Evolutionary conservation across 2,113 vertebrate genomes (phyloP).

Genomic region (Syngnathus floridae): DNA sequence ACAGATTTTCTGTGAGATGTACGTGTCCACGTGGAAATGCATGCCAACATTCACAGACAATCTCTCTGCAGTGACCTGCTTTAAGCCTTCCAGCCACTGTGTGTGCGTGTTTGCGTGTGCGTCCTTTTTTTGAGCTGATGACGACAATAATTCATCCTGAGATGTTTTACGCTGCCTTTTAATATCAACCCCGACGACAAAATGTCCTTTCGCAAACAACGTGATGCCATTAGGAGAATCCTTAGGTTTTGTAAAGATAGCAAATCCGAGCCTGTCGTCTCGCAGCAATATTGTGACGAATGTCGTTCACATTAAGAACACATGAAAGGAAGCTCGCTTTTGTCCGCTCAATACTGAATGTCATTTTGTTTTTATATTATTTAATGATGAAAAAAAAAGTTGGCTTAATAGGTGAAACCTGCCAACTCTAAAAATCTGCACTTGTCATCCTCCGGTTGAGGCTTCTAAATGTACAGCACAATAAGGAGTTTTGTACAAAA

Average conservation of each 20-base stretch:
- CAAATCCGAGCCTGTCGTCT: slow-evolving; percentile 19
- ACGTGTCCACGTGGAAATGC: slow-evolving; percentile 17
- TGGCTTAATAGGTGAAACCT: slow-evolving; percentile 1
- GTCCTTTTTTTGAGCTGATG: slow-evolving; percentile 6
- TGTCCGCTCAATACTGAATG: slow-evolving; percentile 26
- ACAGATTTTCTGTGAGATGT: slow-evolving; percentile 10
- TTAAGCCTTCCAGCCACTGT: slow-evolving; percentile 3
- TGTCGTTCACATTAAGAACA: slow-evolving; percentile 15
- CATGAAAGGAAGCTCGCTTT: slow-evolving; percentile 15
- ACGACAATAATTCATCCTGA: slow-evolving; percentile 25
- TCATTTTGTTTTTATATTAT: slow-evolving; percentile 22
- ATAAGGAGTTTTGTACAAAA: slow-evolving; percentile 28
- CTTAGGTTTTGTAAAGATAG: background rate
- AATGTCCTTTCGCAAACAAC: background rate
- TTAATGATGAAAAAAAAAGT: slow-evolving; percentile 7
- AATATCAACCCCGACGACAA: background rate
- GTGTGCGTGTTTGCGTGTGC: slow-evolving; percentile 9
- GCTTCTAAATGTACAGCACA: slow-evolving; percentile 29
- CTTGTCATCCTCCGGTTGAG: slow-evolving; percentile 20
- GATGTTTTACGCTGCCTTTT: slow-evolving; percentile 21
- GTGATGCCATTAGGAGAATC: background rate
- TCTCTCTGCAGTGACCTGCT: slow-evolving; percentile 6
- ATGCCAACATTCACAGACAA: slow-evolving; percentile 9
- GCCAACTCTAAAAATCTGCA: slow-evolving; percentile 27
- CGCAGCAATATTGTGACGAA: slow-evolving; percentile 31